Conservation (phyloP, 1,140 invertebrate species). For the Tetraneura akinire region DNA sequence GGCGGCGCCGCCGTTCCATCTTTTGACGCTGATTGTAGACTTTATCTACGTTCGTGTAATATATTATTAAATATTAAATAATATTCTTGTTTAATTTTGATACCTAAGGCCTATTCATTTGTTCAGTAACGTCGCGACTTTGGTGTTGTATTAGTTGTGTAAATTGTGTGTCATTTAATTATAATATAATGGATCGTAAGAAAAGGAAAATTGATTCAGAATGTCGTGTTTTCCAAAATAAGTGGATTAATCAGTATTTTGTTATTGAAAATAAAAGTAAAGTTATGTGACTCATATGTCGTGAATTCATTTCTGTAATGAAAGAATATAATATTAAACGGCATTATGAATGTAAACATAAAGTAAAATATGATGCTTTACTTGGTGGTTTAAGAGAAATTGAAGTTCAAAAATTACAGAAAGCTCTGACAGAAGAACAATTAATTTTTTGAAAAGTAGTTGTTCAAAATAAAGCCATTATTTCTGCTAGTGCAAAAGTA, state of each 20-base stretch:
- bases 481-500: neutral
- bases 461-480: constrained; percentile 12
- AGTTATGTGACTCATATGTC: constrained; percentile 7
- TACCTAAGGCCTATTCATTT: too few relatives aligned
- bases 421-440: neutral
- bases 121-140: too few relatives aligned
- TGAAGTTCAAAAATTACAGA: constrained; percentile 13
- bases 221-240: constrained; percentile 14
- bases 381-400: neutral
- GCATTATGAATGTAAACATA: constrained; percentile 13
- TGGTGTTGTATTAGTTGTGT: too few relatives aligned
- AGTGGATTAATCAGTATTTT: constrained; percentile 28
- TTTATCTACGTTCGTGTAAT: too few relatives aligned
- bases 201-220: constrained; percentile 23
- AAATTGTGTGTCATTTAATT: neutral
- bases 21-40: too few relatives aligned
- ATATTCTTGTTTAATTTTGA: too few relatives aligned
- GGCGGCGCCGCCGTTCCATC: too few relatives aligned
- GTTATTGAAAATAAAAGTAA: constrained; percentile 30
- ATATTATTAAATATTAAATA: too few relatives aligned
- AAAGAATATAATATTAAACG: constrained; percentile 19
- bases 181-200: constrained; percentile 9
- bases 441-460: neutral
- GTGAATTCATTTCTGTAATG: constrained; percentile 25
- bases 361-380: constrained; percentile 8